phyloP scores from a whole-genome alignment of 2,797 vertebrate genomes.

The Rhinatrema bivittatum region DNA sequence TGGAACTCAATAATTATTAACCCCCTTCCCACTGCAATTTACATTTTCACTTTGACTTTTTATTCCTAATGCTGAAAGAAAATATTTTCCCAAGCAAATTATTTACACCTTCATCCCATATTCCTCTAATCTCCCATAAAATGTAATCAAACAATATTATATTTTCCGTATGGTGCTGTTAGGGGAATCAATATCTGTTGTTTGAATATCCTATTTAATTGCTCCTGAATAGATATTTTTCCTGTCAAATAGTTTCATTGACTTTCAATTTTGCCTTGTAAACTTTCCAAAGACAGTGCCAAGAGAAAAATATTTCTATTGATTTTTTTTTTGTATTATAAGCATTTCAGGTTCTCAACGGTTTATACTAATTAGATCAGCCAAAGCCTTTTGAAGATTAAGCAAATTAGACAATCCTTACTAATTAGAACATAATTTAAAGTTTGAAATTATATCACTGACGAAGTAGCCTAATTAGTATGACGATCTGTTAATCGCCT shows the following conservation, averaged over 20 bases:
- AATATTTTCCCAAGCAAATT: too few species aligned
- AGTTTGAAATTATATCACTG: slow-evolving; percentile 81
- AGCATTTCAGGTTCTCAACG: slow-evolving; percentile 50
- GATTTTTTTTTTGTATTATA: slow-evolving; percentile 39
- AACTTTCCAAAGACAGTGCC: neutral
- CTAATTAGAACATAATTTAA: slow-evolving; percentile 90
- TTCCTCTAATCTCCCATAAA: too few species aligned
- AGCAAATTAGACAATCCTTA: slow-evolving; percentile 78
- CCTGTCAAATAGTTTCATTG: neutral
- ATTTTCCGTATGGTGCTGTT: too few species aligned
- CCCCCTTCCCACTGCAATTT: too few species aligned
- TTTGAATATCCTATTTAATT: too few species aligned
- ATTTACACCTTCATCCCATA: too few species aligned
- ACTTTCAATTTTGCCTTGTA: neutral
- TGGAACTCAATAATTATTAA: slow-evolving; percentile 14
- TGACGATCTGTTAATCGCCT: slow-evolving; percentile 79
- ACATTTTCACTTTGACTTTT: too few species aligned
- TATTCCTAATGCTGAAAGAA: too few species aligned
- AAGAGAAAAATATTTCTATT: slow-evolving; percentile 4
- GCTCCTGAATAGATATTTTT: too few species aligned
- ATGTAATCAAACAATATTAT: too few species aligned
- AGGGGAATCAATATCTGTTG: too few species aligned
- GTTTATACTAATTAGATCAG: slow-evolving; percentile 65
- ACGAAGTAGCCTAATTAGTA: slow-evolving; percentile 80
- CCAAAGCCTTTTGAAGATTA: slow-evolving; percentile 67